Evolutionary conservation across 2,888 invertebrate species (phyloP), one percentile per base, ranked within the genome.

Genomic region (Podotricha telesiphe): DNA sequence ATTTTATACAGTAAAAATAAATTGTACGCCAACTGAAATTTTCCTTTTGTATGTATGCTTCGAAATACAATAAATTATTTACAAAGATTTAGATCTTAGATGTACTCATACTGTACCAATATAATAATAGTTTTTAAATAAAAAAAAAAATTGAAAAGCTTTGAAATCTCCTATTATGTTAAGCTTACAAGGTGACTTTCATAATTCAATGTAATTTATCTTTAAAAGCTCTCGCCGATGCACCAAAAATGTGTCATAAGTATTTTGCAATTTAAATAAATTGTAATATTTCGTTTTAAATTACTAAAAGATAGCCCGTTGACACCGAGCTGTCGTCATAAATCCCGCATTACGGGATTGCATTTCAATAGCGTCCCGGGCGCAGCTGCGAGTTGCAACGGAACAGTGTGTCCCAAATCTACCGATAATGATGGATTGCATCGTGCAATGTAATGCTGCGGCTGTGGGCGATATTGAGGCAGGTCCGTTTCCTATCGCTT

Each of bases 401-500:
- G 82, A 85, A 83, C 82, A 76, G 71, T 77, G 79, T 82, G 86
- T 82, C 83, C 86, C 82, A 86, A 86, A 88, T 88, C 82, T 81
- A 72, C 82, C 82, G 89, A 87, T 91, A 91, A 78, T 78, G 79
- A 81, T 80, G 85, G 85, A 81, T 79, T 80, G 86, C 84, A 86
- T 88, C 88, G 89, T 88, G 88, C 85, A 87, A 86, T 77, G 70
- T 48, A 51, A 73, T 19, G 72, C 73, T 71, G 72, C 74, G 73
- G 71, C 74, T 77, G 86, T 86, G 84, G 85, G 86, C 84, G 86
- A 75, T 70, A 82, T 89, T 89, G 85, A 77, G 90, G 88, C 87
- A 90, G 91, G 87, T 88, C 88, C 87, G 89, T 81, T 89, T 89
- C 89, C 89, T 87, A 84, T 80, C 80, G 76, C 81, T 86, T 87